phyloP scores from a whole-genome alignment of 2,888 invertebrate species.

The Myathropa florea region DNA sequence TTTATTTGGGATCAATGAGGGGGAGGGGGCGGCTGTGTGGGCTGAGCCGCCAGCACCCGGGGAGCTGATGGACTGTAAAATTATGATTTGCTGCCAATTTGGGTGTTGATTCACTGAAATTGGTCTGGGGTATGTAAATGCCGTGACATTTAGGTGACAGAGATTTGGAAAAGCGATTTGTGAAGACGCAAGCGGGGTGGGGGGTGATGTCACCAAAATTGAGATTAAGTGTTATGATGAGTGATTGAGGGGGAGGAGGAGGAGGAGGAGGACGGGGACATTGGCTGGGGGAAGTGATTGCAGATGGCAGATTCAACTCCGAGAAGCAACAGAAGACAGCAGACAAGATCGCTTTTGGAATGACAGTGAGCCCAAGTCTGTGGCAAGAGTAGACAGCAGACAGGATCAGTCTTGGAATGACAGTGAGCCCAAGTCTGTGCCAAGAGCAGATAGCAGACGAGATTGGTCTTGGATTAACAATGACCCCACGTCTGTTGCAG shows the following conservation, averaged over 20 bases:
- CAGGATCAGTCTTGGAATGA: no score
- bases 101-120: conserved; percentile 29
- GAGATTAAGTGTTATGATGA: neutral
- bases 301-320: no score
- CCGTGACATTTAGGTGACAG: neutral
- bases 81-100: conserved; percentile 59
- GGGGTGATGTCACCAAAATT: neutral
- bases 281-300: no score
- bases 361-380: no score
- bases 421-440: no score
- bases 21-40: neutral
- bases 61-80: conserved; percentile 60
- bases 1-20: conserved; percentile 63
- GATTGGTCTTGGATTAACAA: no score
- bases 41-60: neutral
- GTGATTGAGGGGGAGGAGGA: neutral
- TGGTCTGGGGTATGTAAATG: conserved; percentile 38
- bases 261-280: no score
- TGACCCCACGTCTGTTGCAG: no score
- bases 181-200: neutral
- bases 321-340: no score
- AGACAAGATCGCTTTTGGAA: no score
- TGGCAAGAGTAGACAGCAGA: no score
- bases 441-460: no score
- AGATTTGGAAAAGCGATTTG: neutral